These are phyloP conservation scores for Ariolimax columbianus DNA, from an alignment of 2,888 invertebrate genomes.

Conservation along the genomic window DNA sequence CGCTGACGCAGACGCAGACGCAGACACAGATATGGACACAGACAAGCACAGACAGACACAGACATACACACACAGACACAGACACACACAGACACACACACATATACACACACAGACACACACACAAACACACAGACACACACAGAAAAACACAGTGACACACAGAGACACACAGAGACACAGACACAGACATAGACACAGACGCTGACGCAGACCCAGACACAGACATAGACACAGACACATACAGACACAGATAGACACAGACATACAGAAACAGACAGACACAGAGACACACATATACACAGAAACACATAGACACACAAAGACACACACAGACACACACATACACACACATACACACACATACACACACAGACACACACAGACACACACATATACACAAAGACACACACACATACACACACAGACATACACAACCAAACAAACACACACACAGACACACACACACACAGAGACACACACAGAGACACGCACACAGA, in stretches of 20 bases:
- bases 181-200: not conserved
- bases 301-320: not conserved
- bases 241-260: constrained; percentile 13
- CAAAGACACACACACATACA: not conserved
- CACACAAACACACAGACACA: not conserved
- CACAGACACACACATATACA: not conserved
- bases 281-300: not conserved
- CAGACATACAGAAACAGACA: not conserved
- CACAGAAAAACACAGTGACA: not conserved
- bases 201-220: constrained; percentile 10
- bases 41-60: no score
- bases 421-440: not conserved
- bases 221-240: not conserved
- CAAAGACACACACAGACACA: not conserved
- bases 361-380: not conserved
- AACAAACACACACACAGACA: not conserved
- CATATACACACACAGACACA: constrained; percentile 7
- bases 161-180: not conserved
- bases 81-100: constrained; percentile 1
- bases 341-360: not conserved
- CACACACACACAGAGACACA: not conserved
- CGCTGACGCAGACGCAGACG: not conserved
- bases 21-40: not conserved
- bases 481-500: not conserved
- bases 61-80: not conserved